A percentile compares a stretch with the other conserved stretches of the same genome.
phyloP scores from a whole-genome alignment of 2,113 vertebrate species.

The Petrocephalus zakoni region DNA sequence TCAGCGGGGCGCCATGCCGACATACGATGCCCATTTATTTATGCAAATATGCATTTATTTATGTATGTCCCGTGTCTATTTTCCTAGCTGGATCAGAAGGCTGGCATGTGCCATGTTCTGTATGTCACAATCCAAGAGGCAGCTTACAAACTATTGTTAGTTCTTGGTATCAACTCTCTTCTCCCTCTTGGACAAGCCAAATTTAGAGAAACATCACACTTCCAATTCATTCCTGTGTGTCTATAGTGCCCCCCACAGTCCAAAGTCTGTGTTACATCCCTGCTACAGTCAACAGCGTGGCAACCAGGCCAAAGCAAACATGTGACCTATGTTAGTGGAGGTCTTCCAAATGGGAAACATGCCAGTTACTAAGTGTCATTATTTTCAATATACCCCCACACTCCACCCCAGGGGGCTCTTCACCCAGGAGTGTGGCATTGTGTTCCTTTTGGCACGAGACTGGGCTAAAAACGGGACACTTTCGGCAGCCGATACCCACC shows the following conservation, averaged over 20 bases:
- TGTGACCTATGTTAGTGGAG: not conserved
- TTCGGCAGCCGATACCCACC: constrained; percentile 54
- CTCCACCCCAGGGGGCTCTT: not conserved
- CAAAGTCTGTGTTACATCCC: not conserved
- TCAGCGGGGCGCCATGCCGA: not conserved
- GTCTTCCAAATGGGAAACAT: not conserved
- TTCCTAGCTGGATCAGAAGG: not conserved
- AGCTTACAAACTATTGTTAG: constrained; percentile 3
- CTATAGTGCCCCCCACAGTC: not conserved
- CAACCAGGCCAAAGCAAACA: not conserved
- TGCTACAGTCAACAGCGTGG: not conserved
- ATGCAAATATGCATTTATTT: not conserved
- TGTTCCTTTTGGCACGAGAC: not conserved
- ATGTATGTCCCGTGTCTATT: not conserved
- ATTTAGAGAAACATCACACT: not conserved
- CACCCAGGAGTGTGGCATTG: not conserved
- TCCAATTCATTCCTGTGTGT: not conserved
- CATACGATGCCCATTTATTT: not conserved
- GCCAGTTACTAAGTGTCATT: not conserved
- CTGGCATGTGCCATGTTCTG: not conserved
- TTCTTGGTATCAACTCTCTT: not conserved
- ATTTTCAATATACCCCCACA: not conserved
- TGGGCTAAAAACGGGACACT: not conserved
- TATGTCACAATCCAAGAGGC: not conserved
- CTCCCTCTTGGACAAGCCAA: not conserved